These are phyloP conservation scores for Equus quagga DNA, from an alignment of 2,113 vertebrate genomes.

Conservation along the genomic window DNA sequence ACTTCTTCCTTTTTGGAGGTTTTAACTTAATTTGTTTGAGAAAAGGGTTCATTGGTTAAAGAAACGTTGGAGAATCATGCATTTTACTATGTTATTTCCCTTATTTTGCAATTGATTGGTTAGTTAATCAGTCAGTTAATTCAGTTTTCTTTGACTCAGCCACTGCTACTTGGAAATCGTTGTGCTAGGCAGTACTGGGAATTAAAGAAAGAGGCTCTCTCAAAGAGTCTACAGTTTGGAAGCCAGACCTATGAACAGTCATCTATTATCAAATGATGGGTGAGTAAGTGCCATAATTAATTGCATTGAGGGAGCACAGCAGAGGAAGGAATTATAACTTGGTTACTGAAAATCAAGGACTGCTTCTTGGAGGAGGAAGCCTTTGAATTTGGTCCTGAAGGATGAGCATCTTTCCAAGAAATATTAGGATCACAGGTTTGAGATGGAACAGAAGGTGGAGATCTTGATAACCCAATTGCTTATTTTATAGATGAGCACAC, in stretches of 20 bases:
- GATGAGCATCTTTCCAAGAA: not conserved
- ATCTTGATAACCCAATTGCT: not conserved
- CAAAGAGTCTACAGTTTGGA: not conserved
- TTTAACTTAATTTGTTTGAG: not conserved
- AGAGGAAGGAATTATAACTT: not conserved
- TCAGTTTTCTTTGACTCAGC: not conserved
- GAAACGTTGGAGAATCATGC: not conserved
- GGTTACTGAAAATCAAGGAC: not conserved
- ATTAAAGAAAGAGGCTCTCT: not conserved
- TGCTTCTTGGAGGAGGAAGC: not conserved
- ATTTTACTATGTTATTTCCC: not conserved
- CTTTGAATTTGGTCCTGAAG: not conserved
- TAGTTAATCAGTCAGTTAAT: not conserved
- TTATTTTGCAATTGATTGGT: not conserved
- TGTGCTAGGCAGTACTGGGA: not conserved
- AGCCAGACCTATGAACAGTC: not conserved
- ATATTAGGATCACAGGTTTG: not conserved
- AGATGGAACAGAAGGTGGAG: not conserved
- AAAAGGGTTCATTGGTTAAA: not conserved
- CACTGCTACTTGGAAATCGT: not conserved
- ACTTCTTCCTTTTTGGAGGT: not conserved
- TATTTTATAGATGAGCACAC: not conserved
- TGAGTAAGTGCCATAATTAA: not conserved
- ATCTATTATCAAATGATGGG: not conserved
- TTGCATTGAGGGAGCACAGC: not conserved